Evolutionary conservation across 2,888 invertebrate species (phyloP).

Genomic region (Bugula neritina): DNA sequence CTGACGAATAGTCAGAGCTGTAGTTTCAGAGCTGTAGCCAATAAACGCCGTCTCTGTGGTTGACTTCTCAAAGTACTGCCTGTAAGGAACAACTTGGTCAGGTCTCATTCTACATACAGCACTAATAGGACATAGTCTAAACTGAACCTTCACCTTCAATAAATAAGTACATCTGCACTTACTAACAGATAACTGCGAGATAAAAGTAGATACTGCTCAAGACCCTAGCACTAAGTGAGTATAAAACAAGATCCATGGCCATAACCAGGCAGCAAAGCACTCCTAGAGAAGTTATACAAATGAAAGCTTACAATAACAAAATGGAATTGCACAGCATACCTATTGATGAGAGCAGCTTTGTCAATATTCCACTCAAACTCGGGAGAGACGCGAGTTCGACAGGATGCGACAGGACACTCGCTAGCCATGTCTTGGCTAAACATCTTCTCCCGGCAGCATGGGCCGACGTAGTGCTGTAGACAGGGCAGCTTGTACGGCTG

Average conservation of each 20-base stretch:
- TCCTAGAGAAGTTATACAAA: too few relatives aligned
- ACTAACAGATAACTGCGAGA: too few relatives aligned
- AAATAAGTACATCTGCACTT: too few relatives aligned
- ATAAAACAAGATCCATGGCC: too few relatives aligned
- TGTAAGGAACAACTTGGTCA: not conserved
- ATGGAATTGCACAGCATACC: too few relatives aligned
- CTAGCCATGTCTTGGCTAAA: not conserved
- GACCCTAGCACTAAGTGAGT: too few relatives aligned
- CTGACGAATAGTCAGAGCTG: conserved; percentile 40
- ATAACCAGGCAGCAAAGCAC: too few relatives aligned
- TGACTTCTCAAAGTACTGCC: conserved; percentile 25
- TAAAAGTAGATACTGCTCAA: too few relatives aligned
- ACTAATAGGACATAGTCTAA: too few relatives aligned
- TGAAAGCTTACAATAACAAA: too few relatives aligned
- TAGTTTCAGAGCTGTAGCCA: conserved; percentile 43
- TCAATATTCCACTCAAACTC: conserved; percentile 20
- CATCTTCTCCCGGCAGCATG: conserved; percentile 11
- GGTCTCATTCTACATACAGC: too few relatives aligned
- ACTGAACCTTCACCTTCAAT: too few relatives aligned
- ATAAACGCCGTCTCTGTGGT: conserved; percentile 39
- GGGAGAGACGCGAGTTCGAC: not conserved
- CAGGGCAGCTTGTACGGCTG: conserved; percentile 24
- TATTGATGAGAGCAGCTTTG: conserved; percentile 4
- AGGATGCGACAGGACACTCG: conserved; percentile 3
- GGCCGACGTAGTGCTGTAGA: conserved; percentile 14